These are phyloP conservation scores for Procambarus clarkii DNA, from an alignment of 1,140 invertebrate genomes.

Conservation along the genomic window DNA sequence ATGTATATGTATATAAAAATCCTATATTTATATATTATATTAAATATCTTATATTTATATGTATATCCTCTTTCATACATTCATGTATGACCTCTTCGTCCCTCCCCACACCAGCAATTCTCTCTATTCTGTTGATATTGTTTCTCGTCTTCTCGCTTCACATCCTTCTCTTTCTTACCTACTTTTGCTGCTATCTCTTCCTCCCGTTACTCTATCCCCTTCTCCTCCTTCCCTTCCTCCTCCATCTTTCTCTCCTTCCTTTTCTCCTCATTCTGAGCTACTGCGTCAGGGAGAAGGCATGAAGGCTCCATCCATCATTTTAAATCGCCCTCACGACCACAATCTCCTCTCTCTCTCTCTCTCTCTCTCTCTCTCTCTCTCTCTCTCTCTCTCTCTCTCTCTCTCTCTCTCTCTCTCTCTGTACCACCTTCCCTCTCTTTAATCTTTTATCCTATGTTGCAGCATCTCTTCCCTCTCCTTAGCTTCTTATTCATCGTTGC, in stretches of 20 bases:
- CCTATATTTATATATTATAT: no score
- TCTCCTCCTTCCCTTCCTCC: not conserved
- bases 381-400: not conserved
- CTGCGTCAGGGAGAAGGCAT: not conserved
- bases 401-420: not conserved
- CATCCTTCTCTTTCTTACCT: no score
- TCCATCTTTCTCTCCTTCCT: not conserved
- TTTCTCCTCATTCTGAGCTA: not conserved
- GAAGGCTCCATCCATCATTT: conserved; percentile 1
- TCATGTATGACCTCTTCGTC: no score
- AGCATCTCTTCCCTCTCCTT: no score
- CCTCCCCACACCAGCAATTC: no score
- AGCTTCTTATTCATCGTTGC: no score
- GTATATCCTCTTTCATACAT: no score
- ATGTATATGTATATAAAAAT: no score
- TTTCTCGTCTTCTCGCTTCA: not conserved
- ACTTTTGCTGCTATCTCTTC: no score
- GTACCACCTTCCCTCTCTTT: no score
- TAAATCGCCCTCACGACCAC: not conserved
- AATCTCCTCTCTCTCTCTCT: not conserved
- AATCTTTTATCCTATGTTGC: not conserved
- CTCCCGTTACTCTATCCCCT: not conserved
- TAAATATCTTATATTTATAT: no score
- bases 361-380: not conserved
- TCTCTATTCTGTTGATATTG: no score